These are phyloP conservation scores for Aplysina aerophoba DNA, from an alignment of 37 sponge, comb jelly and placozoan genomes.

Conservation along the genomic window DNA sequence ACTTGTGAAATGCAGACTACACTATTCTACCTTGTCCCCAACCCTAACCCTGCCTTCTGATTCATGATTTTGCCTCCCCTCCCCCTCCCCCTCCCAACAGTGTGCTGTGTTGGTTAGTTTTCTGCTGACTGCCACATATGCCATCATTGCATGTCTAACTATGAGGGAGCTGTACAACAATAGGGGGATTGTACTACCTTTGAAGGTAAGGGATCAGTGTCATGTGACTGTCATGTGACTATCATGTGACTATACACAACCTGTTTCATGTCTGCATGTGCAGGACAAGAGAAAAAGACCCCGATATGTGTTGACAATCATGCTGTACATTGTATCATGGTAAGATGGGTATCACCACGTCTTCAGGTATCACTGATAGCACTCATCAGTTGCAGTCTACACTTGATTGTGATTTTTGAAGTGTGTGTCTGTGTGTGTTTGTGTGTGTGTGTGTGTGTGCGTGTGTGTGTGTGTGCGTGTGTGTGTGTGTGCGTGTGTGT, in stretches of 20 bases:
- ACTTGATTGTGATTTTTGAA: background rate
- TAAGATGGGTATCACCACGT: background rate
- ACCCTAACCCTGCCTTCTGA: too few species aligned
- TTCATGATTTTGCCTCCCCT: too few species aligned
- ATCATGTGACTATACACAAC: background rate
- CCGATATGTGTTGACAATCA: conserved; percentile 46
- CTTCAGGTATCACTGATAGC: background rate
- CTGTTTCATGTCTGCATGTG: background rate
- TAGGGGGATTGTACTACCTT: conserved; percentile 39
- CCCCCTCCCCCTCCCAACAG: conserved; percentile 11
- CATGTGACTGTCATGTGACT: background rate
- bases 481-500: conserved; percentile 2
- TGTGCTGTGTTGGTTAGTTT: conserved; percentile 59
- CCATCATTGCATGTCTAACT: conserved; percentile 56
- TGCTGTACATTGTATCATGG: conserved; percentile 68
- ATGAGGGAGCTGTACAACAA: conserved; percentile 62
- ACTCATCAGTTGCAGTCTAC: background rate
- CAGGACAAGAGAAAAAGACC: conserved; percentile 53
- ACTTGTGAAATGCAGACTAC: too few species aligned
- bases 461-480: conserved; percentile 15
- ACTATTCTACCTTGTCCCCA: too few species aligned
- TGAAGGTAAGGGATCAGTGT: conserved; percentile 3
- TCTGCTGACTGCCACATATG: conserved; percentile 67
- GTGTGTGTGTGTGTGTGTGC: conserved; percentile 33
- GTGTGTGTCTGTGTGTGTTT: conserved; percentile 25